phyloP scores from a whole-genome alignment of 2,113 vertebrate genomes.

The Silurus asotus region DNA sequence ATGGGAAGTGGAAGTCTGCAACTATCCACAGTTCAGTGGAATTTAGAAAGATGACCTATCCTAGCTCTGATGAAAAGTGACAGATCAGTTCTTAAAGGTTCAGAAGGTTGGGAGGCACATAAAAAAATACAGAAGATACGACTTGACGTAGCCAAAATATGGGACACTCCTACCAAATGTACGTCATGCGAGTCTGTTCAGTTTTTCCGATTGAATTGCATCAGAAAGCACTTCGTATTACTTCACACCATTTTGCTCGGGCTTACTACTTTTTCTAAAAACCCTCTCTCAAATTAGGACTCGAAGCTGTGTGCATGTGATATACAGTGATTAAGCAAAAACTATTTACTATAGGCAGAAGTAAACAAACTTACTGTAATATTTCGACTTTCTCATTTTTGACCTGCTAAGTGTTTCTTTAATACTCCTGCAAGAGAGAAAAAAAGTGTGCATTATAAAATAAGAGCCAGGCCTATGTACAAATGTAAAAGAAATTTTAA shows the following conservation, averaged over 20 bases:
- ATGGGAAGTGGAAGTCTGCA: not conserved
- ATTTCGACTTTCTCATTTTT: constrained; percentile 68
- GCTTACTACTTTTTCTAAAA: not conserved
- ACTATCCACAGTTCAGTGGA: not conserved
- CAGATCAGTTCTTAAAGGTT: not conserved
- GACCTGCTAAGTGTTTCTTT: constrained; percentile 55
- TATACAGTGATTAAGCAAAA: not conserved
- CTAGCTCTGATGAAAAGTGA: not conserved
- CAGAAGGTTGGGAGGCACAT: not conserved
- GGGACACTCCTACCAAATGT: not conserved
- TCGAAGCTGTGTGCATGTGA: not conserved
- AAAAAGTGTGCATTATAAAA: not conserved
- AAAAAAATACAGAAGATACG: not conserved
- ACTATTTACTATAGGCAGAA: not conserved
- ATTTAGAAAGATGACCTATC: not conserved
- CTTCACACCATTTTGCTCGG: not conserved
- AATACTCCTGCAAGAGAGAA: constrained; percentile 54
- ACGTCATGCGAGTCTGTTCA: not conserved
- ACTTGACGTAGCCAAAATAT: too few relatives aligned
- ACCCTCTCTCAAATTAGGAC: not conserved
- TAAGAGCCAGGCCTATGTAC: not conserved
- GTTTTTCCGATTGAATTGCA: not conserved
- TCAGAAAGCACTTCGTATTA: not conserved
- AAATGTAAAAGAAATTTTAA: too few relatives aligned
- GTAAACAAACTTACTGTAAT: constrained; percentile 70